Evolutionary conservation across 2,888 invertebrate genomes (phyloP), one percentile per base, ranked within the genome.

Genomic region (Parnassius glacialis): DNA sequence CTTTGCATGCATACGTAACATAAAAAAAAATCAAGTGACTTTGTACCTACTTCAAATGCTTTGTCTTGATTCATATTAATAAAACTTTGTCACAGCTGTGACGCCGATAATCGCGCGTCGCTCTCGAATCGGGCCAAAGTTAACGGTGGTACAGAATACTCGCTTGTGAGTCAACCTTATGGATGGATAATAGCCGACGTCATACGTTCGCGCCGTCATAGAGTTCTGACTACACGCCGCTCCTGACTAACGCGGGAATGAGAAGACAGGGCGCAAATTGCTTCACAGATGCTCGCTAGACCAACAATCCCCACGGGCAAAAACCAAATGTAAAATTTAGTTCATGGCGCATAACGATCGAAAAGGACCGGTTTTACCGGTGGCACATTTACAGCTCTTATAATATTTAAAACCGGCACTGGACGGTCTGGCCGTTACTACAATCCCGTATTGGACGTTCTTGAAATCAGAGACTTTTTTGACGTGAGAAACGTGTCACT

Each of bases 141-240:
- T 84, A 85, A 86, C 86, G 87, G 85, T 85, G 81, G 76, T 76
- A 76, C 76, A 74, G 78, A 70, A 77, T 87, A 87, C 88, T 74
- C 86, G 88, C 84, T 84, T 70, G 72, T 89, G 89, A 89, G 75
- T 89, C 87, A 88, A 68, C 72, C 68, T 53, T 56, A 57, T 57
- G 69, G 67, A 68, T 71, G 74, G 70, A 69, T 71, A 74, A 71
- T 70, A 67, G 68, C n/a, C 64, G 71, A 74, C 80, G 80, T 83
- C 81, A 83, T 76, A 74, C 75, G 79, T 68, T 16, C 68, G 73
- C 75, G 71, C 71, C 62, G 61, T 61, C 34, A 34, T 34, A 34
- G 34, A 34, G 34, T 34, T 34, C 34, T 34, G 34, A 34, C 7
- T 34, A 20, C 68, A 73, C 75, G 72, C 71, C 61, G 61, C 61